Evolutionary conservation across 35 echinoderm and acorn worm genomes (phyloP).

Genomic region (Apostichopus japonicus): DNA sequence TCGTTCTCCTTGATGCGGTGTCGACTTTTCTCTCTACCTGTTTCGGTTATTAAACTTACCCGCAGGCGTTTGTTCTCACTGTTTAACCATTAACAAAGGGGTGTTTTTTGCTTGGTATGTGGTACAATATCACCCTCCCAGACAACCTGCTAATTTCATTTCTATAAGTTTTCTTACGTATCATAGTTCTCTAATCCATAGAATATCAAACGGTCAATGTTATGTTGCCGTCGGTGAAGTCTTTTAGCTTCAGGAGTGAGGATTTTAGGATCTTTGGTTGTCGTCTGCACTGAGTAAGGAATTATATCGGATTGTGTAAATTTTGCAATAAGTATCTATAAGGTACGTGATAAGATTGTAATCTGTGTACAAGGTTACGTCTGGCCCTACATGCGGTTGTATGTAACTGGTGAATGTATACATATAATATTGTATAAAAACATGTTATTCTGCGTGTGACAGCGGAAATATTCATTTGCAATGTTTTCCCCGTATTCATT

Average conservation of each 20-base stretch:
- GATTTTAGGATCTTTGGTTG: not conserved
- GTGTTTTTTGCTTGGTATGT: not conserved
- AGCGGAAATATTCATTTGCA: too few species aligned
- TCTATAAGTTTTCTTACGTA: not conserved
- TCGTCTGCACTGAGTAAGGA: too few species aligned
- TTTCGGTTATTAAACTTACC: not conserved
- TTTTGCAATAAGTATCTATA: too few species aligned
- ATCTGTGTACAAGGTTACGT: too few species aligned
- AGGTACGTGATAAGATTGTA: too few species aligned
- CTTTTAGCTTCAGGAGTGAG: not conserved
- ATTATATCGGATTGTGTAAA: too few species aligned
- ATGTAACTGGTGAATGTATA: too few species aligned
- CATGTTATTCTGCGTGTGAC: too few species aligned
- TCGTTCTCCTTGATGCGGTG: constrained; percentile 1
- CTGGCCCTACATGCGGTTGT: too few species aligned
- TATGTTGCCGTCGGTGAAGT: not conserved
- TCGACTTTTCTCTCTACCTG: not conserved
- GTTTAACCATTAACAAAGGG: not conserved
- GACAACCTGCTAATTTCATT: not conserved
- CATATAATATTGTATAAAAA: too few species aligned
- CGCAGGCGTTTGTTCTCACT: not conserved
- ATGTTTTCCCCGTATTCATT: too few species aligned
- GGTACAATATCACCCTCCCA: not conserved
- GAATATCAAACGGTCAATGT: not conserved
- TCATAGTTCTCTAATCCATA: not conserved